phyloP scores from a whole-genome alignment of 2,797 vertebrate species.

The Pachyuromys duprasi region DNA sequence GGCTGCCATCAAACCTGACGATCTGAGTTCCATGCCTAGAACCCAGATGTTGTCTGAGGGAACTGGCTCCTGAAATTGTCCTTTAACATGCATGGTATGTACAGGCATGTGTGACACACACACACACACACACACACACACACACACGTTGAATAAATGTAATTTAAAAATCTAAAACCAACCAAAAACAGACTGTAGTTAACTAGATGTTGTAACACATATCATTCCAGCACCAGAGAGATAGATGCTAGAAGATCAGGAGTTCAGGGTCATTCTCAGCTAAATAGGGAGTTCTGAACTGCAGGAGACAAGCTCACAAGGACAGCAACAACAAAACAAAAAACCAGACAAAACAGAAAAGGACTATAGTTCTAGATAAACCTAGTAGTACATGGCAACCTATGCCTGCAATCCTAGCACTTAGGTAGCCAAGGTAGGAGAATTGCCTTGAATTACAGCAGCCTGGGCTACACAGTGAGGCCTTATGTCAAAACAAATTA shows the following conservation, averaged over 20 bases:
- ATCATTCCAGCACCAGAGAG: neutral
- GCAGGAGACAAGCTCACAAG: neutral
- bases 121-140: no score
- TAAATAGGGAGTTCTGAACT: neutral
- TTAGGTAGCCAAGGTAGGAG: neutral
- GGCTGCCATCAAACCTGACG: neutral
- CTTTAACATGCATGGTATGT: neutral
- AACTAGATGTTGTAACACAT: neutral
- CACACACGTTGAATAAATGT: neutral
- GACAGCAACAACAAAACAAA: neutral
- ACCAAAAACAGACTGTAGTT: neutral
- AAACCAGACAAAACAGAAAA: neutral
- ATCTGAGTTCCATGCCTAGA: no score
- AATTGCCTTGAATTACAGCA: neutral
- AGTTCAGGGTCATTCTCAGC: neutral
- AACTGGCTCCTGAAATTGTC: neutral
- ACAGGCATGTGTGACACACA: neutral
- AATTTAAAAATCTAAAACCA: neutral
- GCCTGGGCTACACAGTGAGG: neutral
- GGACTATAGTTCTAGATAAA: neutral
- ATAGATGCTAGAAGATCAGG: neutral
- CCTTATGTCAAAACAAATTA: neutral
- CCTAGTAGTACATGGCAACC: neutral
- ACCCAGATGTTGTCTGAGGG: neutral
- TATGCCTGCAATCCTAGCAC: neutral